Conservation (phyloP, 2,113 vertebrate species). For the Seriola quinqueradiata region DNA sequence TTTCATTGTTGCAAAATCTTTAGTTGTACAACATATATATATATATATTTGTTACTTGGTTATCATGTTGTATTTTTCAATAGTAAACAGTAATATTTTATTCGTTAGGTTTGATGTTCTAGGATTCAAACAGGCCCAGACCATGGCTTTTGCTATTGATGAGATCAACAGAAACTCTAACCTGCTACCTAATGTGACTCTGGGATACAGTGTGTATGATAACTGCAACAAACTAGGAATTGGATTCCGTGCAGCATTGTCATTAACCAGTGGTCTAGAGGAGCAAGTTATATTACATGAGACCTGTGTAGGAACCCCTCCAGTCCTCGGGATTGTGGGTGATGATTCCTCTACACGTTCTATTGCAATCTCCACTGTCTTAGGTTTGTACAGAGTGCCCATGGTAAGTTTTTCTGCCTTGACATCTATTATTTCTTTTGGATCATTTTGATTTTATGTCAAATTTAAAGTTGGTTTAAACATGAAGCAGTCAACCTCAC, state of each 20-base stretch:
- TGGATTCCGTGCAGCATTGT: constrained; percentile 72
- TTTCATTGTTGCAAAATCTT: neutral
- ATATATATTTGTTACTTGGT: neutral
- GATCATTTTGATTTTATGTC: neutral
- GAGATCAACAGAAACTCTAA: constrained; percentile 60
- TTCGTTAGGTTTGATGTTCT: constrained; percentile 58
- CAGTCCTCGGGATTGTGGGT: constrained; percentile 78
- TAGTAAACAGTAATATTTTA: neutral
- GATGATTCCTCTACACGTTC: constrained; percentile 75
- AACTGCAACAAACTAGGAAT: constrained; percentile 68
- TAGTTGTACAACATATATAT: neutral
- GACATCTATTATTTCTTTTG: neutral
- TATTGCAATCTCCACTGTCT: constrained; percentile 77
- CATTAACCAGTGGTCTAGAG: constrained; percentile 68
- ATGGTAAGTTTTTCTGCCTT: constrained; percentile 62
- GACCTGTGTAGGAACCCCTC: constrained; percentile 65
- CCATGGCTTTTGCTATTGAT: constrained; percentile 67
- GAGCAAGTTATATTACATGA: constrained; percentile 34
- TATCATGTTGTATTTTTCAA: neutral
- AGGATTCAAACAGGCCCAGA: constrained; percentile 70
- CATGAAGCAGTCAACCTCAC: rapidly evolving
- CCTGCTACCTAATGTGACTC: constrained; percentile 66
- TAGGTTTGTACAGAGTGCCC: constrained; percentile 77
- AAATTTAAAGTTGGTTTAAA: no score
- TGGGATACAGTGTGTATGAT: constrained; percentile 78